phyloP scores from a whole-genome alignment of 2,888 invertebrate genomes.

The Leptinotarsa juncta region DNA sequence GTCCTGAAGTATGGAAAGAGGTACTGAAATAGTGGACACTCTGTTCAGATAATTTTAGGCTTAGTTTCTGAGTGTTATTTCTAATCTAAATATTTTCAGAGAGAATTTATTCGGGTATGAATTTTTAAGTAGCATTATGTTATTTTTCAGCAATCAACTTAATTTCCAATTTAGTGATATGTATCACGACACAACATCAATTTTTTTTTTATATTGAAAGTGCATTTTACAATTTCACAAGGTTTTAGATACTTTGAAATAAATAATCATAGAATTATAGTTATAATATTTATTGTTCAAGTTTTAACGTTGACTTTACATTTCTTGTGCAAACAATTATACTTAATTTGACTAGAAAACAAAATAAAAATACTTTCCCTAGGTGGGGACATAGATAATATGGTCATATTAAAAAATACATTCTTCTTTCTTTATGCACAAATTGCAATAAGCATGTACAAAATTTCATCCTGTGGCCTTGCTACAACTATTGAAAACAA shows the following conservation, averaged over 20 bases:
- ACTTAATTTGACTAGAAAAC: constrained; percentile 46
- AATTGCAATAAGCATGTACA: not conserved
- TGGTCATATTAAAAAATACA: constrained; percentile 22
- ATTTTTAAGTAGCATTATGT: no score
- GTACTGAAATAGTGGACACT: no score
- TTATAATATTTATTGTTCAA: constrained; percentile 8
- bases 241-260: not conserved
- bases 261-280: not conserved
- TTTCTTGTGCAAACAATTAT: constrained; percentile 46
- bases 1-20: no score
- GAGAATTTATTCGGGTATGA: no score
- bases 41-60: no score
- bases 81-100: no score
- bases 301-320: constrained; percentile 33
- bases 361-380: constrained; percentile 26
- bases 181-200: no score
- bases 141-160: no score
- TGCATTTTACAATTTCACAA: not conserved
- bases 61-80: no score
- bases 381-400: not conserved
- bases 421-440: constrained; percentile 15
- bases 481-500: no score
- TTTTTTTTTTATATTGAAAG: no score
- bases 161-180: no score
- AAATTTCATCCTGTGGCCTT: not conserved